These are phyloP conservation scores for Phalera bucephala DNA, from an alignment of 2,888 invertebrate species.

Conservation along the genomic window DNA sequence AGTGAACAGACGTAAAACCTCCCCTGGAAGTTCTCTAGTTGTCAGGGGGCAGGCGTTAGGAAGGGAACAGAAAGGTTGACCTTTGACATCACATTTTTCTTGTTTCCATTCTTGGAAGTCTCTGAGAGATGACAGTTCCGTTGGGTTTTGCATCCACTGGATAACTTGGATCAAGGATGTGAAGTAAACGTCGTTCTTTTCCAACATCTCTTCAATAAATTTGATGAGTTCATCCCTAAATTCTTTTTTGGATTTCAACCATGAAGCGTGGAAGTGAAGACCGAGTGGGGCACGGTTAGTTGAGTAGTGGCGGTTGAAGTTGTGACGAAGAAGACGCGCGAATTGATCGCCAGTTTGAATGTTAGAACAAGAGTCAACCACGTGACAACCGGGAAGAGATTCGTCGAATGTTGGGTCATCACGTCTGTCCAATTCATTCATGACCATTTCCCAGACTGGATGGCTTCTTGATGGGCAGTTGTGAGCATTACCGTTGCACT, in stretches of 20 bases:
- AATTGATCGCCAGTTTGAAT: constrained; percentile 96
- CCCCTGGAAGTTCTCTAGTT: constrained; percentile 95
- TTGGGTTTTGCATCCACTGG: constrained; percentile 98
- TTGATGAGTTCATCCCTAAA: constrained; percentile 95
- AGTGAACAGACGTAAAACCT: constrained; percentile 95
- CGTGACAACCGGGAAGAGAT: constrained; percentile 96
- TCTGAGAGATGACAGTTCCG: constrained; percentile 91
- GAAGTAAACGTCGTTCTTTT: constrained; percentile 95
- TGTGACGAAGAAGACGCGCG: constrained; percentile 93
- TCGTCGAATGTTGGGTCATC: constrained; percentile 97
- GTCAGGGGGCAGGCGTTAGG: constrained; percentile 95
- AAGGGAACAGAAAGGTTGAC: constrained; percentile 95
- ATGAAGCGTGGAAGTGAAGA: constrained; percentile 96
- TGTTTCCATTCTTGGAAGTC: constrained; percentile 97
- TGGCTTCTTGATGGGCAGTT: constrained; percentile 96
- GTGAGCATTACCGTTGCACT: constrained; percentile 96
- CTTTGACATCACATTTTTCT: constrained; percentile 96
- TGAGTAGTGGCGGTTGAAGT: constrained; percentile 96
- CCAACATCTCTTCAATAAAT: constrained; percentile 96
- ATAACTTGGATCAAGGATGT: constrained; percentile 95
- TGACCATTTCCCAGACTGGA: constrained; percentile 98
- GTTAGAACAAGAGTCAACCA: constrained; percentile 97
- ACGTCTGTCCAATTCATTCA: constrained; percentile 96
- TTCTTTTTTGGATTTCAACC: constrained; percentile 97
- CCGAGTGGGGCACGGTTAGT: constrained; percentile 96